Base-by-base conservation (phyloP, 2,113 vertebrate species). In the Megatriorchis doriae region DNA sequence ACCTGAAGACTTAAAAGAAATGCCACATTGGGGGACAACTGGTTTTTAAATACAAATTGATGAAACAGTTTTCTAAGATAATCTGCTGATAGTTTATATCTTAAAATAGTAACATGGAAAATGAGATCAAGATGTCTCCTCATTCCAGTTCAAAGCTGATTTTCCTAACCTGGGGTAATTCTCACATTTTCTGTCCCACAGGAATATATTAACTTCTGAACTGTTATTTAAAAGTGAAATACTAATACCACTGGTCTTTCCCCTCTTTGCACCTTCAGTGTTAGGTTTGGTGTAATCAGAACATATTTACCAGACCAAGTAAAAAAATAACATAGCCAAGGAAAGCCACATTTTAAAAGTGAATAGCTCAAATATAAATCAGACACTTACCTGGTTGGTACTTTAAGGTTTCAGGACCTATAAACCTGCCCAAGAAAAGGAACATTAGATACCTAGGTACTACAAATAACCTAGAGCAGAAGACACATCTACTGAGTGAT, bases 11-110 rank as follows among this genome's bases (percentile, higher is more conserved):
- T 32, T 74, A 58, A 48, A 82, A 93, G 6, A 81, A 93, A 47
- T 17, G 1, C 2, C 5, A 52, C 10, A 9, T n/a, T 75, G 65
- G 4, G 9, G 5, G 18, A 27, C 23, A 75, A 56, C 0, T 22
- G 1, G 0, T 42, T 89, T 86, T 68, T 9, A 71, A 87, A 56
- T 13, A 68, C 6, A 77, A 40, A 40, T 36, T 42, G 82, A 4
- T 13, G 15, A 85, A 85, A 61, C 2, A 22, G 3, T 16, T 81
- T 81, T 62, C 43, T 36, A 47, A 43, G 0, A n/a, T 31, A 58
- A 47, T 36, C 7, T 78, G 38, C 23, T 68, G 10, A n/a, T 32
- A 31, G 52, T 27, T 40, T 83, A 13, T 25, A 25, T 52, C 75
- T 80, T 50, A 55, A 72, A 32, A 21, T 34, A 17, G 5, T 55